Percentiles rank a stretch among this genome's conserved stretches.
These are phyloP conservation scores for Pectinophora gossypiella DNA, from an alignment of 1,140 invertebrate genomes.

Conservation along the genomic window DNA sequence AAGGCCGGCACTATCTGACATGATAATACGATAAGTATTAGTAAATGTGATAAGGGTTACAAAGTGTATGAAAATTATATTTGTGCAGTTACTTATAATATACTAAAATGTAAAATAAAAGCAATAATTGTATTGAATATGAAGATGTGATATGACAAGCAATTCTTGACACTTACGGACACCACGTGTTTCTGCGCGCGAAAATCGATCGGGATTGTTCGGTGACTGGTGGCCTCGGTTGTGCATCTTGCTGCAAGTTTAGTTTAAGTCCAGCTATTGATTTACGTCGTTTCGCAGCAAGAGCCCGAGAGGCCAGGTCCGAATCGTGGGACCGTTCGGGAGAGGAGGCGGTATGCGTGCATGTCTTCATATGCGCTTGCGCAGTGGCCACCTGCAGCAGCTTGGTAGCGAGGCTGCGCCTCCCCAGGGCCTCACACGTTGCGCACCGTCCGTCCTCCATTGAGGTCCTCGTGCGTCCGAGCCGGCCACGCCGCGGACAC, in stretches of 20 bases:
- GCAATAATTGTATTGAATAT: too few species aligned
- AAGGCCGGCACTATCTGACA: too few species aligned
- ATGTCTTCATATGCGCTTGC: slow-evolving; percentile 65
- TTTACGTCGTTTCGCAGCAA: slow-evolving; percentile 64
- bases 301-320: slow-evolving; percentile 56
- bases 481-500: slow-evolving; percentile 58
- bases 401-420: slow-evolving; percentile 59
- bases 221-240: slow-evolving; percentile 33
- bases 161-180: slow-evolving; percentile 67
- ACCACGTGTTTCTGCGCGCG: slow-evolving; percentile 71
- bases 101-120: too few species aligned
- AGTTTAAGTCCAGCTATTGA: slow-evolving; percentile 63
- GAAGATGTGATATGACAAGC: too few species aligned
- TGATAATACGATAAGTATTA: too few species aligned
- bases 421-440: slow-evolving; percentile 62
- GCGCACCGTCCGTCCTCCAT: slow-evolving; percentile 68
- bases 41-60: too few species aligned
- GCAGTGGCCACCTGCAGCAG: slow-evolving; percentile 64
- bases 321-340: slow-evolving; percentile 42
- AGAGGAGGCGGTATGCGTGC: slow-evolving; percentile 42
- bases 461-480: slow-evolving; percentile 59
- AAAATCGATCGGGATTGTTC: slow-evolving; percentile 41
- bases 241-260: slow-evolving; percentile 42
- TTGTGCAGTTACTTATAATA: too few species aligned
- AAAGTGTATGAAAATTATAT: too few species aligned